Evolutionary conservation across 2,888 invertebrate species (phyloP).

Genomic region (Cheilosia vernalis): DNA sequence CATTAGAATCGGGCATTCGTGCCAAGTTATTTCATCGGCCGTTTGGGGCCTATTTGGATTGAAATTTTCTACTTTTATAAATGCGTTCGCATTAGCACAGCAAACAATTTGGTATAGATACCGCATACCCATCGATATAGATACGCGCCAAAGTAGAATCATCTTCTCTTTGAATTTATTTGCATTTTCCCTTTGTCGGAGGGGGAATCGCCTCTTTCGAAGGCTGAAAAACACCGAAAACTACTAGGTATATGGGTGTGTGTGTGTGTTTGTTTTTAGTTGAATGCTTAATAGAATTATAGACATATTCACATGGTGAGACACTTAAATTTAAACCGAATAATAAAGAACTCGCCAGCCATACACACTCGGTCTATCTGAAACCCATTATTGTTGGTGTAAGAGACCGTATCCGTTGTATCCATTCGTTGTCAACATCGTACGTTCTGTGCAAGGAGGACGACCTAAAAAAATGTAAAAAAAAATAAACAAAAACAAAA

Average conservation of each 20-base stretch:
- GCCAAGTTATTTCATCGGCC: constrained; percentile 76
- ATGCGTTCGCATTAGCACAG: constrained; percentile 67
- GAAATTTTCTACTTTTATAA: constrained; percentile 76
- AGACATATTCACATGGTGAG: constrained; percentile 66
- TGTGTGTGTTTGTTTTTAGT: constrained; percentile 2
- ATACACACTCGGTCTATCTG: constrained; percentile 24
- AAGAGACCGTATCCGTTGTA: constrained; percentile 49
- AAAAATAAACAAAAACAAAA: constrained; percentile 22
- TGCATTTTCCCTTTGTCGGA: constrained; percentile 21
- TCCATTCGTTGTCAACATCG: constrained; percentile 64
- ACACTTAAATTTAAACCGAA: constrained; percentile 67
- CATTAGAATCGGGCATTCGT: constrained; percentile 72
- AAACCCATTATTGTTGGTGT: constrained; percentile 38
- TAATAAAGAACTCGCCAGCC: constrained; percentile 16
- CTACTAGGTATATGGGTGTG: constrained; percentile 38
- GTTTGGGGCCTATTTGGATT: constrained; percentile 77
- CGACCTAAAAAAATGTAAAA: constrained; percentile 61
- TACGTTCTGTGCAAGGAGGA: constrained; percentile 36
- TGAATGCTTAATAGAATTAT: constrained; percentile 71
- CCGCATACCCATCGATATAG: constrained; percentile 45
- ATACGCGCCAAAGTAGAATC: constrained; percentile 44
- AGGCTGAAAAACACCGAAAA: constrained; percentile 53
- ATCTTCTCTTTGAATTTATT: constrained; percentile 39
- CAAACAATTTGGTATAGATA: constrained; percentile 41
- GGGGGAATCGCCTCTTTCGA: constrained; percentile 58